A percentile compares a stretch with the other conserved stretches of the same genome.
phyloP scores from a whole-genome alignment of 2,797 vertebrate genomes.

The Pseudochaenichthys georgianus region DNA sequence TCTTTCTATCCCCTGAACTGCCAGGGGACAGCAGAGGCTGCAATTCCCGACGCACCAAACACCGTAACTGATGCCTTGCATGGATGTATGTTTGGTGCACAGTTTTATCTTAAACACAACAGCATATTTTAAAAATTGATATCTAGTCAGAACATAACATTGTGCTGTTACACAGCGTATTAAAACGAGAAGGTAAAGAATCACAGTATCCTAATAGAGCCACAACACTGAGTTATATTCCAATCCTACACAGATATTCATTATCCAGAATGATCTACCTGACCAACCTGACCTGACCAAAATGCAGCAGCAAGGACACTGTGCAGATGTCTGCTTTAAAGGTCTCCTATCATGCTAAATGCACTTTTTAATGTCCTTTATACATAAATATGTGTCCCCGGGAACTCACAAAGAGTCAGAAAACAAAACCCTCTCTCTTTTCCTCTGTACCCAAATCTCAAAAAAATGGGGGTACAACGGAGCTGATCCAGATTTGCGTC shows the following conservation, averaged over 20 bases:
- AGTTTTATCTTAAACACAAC: slow-evolving; percentile 16
- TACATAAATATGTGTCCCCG: no score
- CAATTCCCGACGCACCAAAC: slow-evolving; percentile 51
- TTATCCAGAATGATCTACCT: slow-evolving; percentile 18
- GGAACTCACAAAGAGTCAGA: no score
- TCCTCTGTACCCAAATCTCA: no score
- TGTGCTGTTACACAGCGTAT: neutral
- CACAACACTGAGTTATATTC: slow-evolving; percentile 10
- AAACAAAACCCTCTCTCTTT: no score
- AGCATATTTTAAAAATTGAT: neutral
- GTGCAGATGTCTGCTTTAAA: slow-evolving; percentile 21
- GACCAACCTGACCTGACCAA: slow-evolving; percentile 17
- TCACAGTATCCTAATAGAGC: slow-evolving; percentile 1
- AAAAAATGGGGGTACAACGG: no score
- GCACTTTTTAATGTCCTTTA: no score
- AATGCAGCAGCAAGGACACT: neutral
- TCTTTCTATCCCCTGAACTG: slow-evolving; percentile 65
- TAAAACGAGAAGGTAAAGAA: neutral
- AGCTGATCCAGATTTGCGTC: no score
- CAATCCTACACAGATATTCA: slow-evolving; percentile 16
- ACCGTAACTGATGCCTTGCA: slow-evolving; percentile 30
- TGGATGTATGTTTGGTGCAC: slow-evolving; percentile 17
- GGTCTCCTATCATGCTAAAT: neutral
- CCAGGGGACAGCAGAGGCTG: slow-evolving; percentile 66
- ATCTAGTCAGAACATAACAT: neutral